Conservation (phyloP, 2,888 invertebrate species). For the Platynereis dumerilii region DNA sequence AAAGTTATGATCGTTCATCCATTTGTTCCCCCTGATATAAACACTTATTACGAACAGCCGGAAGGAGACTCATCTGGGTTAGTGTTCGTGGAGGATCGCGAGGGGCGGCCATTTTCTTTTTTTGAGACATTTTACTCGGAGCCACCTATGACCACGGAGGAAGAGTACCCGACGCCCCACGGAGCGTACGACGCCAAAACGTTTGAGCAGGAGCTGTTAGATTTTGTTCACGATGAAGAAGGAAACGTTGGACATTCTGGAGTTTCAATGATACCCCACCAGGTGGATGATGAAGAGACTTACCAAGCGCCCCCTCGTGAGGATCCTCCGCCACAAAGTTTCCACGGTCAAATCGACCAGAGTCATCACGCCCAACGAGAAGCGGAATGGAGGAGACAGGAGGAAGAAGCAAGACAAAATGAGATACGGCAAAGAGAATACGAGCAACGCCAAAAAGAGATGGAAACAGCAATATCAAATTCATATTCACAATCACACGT, state of each 20-base stretch:
- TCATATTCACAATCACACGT: no score
- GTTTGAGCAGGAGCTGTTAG: conserved; percentile 20
- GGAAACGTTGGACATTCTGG: neutral
- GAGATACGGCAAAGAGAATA: no score
- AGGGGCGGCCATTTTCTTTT: conserved; percentile 25
- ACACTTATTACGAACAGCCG: conserved; percentile 15
- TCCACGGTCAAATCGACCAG: no score
- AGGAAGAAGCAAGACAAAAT: no score
- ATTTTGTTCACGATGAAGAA: neutral
- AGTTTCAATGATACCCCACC: neutral
- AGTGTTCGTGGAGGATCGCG: conserved; percentile 11
- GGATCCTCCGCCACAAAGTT: no score
- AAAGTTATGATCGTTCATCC: neutral
- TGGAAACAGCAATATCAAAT: no score
- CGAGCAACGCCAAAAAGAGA: no score
- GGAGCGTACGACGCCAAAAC: conserved; percentile 34
- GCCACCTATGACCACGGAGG: conserved; percentile 38
- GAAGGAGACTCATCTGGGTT: neutral
- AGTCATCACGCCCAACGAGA: no score
- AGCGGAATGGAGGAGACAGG: no score
- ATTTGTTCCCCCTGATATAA: conserved; percentile 21
- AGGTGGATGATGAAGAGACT: conserved; percentile 1
- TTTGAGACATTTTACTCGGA: conserved; percentile 44
- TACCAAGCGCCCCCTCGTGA: no score
- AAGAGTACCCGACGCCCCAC: conserved; percentile 30